Evolutionary conservation across 2,888 invertebrate genomes (phyloP), one percentile per base, ranked within the genome.

Genomic region (Volucella zonaria): DNA sequence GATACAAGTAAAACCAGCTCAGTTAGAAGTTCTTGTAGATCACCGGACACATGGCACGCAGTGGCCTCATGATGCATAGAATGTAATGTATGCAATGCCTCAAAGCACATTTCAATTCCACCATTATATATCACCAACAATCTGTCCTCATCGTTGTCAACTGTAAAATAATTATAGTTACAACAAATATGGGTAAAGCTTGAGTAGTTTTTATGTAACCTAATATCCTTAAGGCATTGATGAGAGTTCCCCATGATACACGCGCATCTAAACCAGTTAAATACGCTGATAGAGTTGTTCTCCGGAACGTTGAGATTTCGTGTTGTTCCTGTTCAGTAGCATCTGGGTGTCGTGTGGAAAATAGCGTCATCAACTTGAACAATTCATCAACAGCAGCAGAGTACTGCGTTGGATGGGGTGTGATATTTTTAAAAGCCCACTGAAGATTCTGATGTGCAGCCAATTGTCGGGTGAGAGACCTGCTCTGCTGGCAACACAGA

Each of bases 381-480:
- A 98, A 91, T 90, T 98, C 98, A 88, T 98, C 98, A 1, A 98
- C 97, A 15, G 98, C 98, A 93, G 95, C 95, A 15, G 97, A 95
- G 93, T 98, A 98, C 88, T 98, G 96, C 23, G 97, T 97, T 8
- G 97, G 97, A 92, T 97, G 97, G n/a, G 98, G 97, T 43, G 97
- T 97, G 87, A 98, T 98, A 92, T 98, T 98, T 89, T 98, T 96
- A 92, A 98, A 98, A 38, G 98, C 98, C 98, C 98, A 98, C 90
- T 97, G 97, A 54, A 98, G 94, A 93, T 98, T 98, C 92, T 98
- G 98, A 92, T 98, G 98, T 87, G 95, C 95, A 0, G 97, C 97
- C 74, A 98, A 93, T 89, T 96, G 95, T 70, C 97, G 94, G 6
- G 97, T 96, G 91, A 98, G 97, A 31, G 95, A 92, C 58, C 95